Percentiles rank a stretch among this genome's conserved stretches.
Evolutionary conservation across 2,888 invertebrate genomes (phyloP).

Genomic region (Heliconius ismenius): DNA sequence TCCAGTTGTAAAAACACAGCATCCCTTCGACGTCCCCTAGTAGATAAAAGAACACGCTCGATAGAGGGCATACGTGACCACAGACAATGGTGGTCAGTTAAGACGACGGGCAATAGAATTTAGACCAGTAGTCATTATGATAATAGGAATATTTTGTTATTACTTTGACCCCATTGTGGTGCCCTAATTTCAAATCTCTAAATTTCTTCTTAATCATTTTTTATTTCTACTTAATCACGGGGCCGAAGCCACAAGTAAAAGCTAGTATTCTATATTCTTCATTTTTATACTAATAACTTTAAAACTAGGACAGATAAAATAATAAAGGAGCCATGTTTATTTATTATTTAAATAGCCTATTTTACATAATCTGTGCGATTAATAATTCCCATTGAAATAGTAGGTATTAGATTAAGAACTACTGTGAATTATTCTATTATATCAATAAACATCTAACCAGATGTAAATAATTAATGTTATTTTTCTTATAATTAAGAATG

Average conservation of each 20-base stretch:
- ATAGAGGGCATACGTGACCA: conserved; percentile 72
- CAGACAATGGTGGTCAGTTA: conserved; percentile 61
- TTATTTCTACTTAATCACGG: too few species aligned
- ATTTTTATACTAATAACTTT: neutral
- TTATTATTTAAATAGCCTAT: neutral
- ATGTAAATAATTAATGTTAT: conserved; percentile 1
- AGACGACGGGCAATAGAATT: conserved; percentile 36
- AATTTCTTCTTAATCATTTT: too few species aligned
- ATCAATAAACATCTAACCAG: conserved; percentile 3
- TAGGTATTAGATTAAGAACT: conserved; percentile 19
- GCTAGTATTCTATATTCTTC: too few species aligned
- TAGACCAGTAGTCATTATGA: conserved; percentile 8
- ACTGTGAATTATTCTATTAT: conserved; percentile 21
- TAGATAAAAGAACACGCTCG: conserved; percentile 22
- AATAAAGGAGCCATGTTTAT: neutral
- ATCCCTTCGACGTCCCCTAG: conserved; percentile 53
- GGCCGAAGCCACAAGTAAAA: too few species aligned
- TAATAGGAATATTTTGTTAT: conserved; percentile 10
- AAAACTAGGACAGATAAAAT: conserved; percentile 7
- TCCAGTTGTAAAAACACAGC: conserved; percentile 80
- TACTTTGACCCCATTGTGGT: neutral
- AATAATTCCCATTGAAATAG: conserved; percentile 14
- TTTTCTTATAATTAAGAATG: neutral
- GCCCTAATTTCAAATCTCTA: too few species aligned
- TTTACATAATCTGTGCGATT: conserved; percentile 7